These are phyloP conservation scores for Epinephelus fuscoguttatus DNA, from an alignment of 2,113 vertebrate species.

Conservation along the genomic window DNA sequence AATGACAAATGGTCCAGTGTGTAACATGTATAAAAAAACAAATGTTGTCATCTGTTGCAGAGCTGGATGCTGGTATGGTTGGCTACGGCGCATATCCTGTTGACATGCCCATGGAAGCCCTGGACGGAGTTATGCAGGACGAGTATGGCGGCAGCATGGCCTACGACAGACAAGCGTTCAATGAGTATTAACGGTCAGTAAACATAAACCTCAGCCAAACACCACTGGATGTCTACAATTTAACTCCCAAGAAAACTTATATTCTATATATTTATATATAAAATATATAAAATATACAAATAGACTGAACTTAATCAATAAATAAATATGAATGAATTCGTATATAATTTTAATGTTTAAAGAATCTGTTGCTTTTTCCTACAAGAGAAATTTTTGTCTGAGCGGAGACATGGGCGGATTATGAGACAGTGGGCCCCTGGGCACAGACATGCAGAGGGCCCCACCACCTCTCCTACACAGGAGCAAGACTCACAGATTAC, in stretches of 20 bases:
- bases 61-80: constrained; percentile 65
- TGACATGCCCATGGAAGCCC: constrained; percentile 67
- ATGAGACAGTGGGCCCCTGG: too few relatives aligned
- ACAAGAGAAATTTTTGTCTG: too few relatives aligned
- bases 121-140: constrained; percentile 57
- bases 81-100: not conserved
- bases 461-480: too few relatives aligned
- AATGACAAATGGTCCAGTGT: not conserved
- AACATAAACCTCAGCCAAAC: not conserved
- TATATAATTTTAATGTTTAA: not conserved
- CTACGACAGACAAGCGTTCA: constrained; percentile 58
- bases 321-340: not conserved
- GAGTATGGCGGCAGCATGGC: constrained; percentile 43
- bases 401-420: too few relatives aligned
- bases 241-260: not conserved
- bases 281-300: too few relatives aligned
- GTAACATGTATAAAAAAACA: not conserved
- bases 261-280: too few relatives aligned
- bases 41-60: constrained; percentile 56
- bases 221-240: not conserved
- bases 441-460: too few relatives aligned
- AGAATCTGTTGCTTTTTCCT: not conserved
- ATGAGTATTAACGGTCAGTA: constrained; percentile 73
- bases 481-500: too few relatives aligned
- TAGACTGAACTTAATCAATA: too few relatives aligned